Base-by-base conservation (phyloP, 2,797 vertebrate genomes). In the Sciurus carolinensis region DNA sequence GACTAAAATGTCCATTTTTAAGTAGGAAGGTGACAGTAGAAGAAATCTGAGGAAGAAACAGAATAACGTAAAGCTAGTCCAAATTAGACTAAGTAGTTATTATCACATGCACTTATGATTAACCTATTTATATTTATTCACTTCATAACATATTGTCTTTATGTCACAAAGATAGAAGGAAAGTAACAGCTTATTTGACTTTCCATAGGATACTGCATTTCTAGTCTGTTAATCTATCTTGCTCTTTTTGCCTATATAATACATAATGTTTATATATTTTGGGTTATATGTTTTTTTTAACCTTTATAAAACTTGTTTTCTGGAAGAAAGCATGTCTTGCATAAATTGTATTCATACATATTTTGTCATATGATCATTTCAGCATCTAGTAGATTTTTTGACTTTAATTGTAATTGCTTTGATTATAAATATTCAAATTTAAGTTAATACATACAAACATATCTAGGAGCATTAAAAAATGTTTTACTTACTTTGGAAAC, bases 1-100 rank as follows among this genome's bases (percentile, higher is more conserved):
- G 50, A 52, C 57, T 90, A 47, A 94, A 81, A 88, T 86, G 44
- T 91, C 89, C 95, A 1, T 93, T 95, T 96, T 92, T 71, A 85
- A 44, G 66, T 62, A 44, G 54, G 67, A 86, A 91, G 42, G 28
- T 8, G 30, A 81, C 3, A 57, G 59, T 30, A 69, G 54, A 93
- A 81, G 39, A 73, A 72, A 87, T 62, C 8, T 62, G 54, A 57
- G 54, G 54, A 57, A 57, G 54, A 22, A 67, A 42, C 20, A 66
- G 44, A 89, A 66, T 72, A 87, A 76, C 94, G 94, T 64, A 80
- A 79, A 91, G 42, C 69, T 64, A 77, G 8, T 54, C 26, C 30
- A 24, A 47, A 85, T 73, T 73, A 69, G 72, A 57, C 66, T 90
- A 42, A 67, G 11, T 50, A 15, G 39, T 75, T 91, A 42, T 86